Evolutionary conservation across 2,888 invertebrate species (phyloP).

Genomic region (Halictus ligatus): DNA sequence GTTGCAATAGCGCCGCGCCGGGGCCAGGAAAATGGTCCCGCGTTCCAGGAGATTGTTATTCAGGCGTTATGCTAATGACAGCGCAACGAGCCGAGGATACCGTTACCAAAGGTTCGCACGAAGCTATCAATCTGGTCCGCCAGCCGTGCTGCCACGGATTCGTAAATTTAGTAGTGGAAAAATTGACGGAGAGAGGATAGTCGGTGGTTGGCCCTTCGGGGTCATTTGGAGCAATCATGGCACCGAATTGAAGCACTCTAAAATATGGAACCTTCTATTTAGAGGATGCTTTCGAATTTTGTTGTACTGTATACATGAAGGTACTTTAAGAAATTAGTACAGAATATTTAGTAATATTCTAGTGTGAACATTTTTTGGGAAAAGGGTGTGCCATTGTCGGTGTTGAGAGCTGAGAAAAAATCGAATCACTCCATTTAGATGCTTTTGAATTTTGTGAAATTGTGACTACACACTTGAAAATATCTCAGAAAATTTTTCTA

Average conservation of each 20-base stretch:
- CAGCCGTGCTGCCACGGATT: constrained; percentile 18
- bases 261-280: not conserved
- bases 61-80: constrained; percentile 66
- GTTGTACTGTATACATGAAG: too few species aligned
- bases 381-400: too few species aligned
- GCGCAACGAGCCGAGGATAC: constrained; percentile 59
- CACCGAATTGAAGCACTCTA: not conserved
- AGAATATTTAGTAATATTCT: too few species aligned
- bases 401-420: too few species aligned
- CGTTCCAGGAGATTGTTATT: constrained; percentile 70
- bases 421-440: too few species aligned
- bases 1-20: not conserved
- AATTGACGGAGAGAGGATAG: not conserved
- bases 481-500: too few species aligned
- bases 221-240: not conserved
- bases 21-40: constrained; percentile 11
- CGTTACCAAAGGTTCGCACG: constrained; percentile 54
- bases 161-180: not conserved
- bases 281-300: too few species aligned
- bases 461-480: too few species aligned
- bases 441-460: too few species aligned
- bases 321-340: too few species aligned
- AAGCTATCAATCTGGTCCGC: constrained; percentile 37
- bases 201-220: too few species aligned
- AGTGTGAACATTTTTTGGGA: too few species aligned